These are phyloP conservation scores for Valencia hispanica DNA, from an alignment of 2,797 vertebrate species.

Conservation along the genomic window DNA sequence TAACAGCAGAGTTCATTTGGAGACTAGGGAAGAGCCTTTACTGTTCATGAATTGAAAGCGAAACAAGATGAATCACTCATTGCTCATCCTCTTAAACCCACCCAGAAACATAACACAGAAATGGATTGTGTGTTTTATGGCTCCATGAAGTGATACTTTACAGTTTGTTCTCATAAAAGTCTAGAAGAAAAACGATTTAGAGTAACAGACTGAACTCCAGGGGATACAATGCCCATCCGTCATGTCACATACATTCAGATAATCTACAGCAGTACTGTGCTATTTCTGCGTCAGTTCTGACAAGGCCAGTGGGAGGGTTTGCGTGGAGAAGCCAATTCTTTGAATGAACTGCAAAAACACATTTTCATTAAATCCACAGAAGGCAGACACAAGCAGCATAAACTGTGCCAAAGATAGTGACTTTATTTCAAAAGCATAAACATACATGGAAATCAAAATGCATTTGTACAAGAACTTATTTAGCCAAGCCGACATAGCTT, in stretches of 20 bases:
- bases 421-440: conserved; percentile 46
- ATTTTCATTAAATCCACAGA: conserved; percentile 47
- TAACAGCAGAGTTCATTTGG: background rate
- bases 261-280: conserved; percentile 50
- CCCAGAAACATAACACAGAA: background rate
- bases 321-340: conserved; percentile 59
- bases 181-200: conserved; percentile 59
- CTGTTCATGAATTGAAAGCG: background rate
- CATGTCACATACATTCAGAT: conserved; percentile 52
- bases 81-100: background rate
- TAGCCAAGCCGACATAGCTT: background rate
- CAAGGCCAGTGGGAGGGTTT: conserved; percentile 62
- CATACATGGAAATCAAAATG: conserved; percentile 2
- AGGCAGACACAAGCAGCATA: conserved; percentile 1
- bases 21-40: background rate
- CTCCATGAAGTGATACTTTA: conserved; percentile 6
- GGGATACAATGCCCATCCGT: conserved; percentile 61
- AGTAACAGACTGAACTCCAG: conserved; percentile 52
- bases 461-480: conserved; percentile 24
- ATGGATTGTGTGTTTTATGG: background rate
- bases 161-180: conserved; percentile 23
- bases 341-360: conserved; percentile 68
- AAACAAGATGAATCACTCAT: background rate
- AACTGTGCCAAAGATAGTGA: background rate
- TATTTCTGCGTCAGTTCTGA: conserved; percentile 63